Percentiles rank a stretch among this genome's conserved stretches.
Conservation (phyloP, 2,797 vertebrate species). For the Urosaurus nigricauda region DNA sequence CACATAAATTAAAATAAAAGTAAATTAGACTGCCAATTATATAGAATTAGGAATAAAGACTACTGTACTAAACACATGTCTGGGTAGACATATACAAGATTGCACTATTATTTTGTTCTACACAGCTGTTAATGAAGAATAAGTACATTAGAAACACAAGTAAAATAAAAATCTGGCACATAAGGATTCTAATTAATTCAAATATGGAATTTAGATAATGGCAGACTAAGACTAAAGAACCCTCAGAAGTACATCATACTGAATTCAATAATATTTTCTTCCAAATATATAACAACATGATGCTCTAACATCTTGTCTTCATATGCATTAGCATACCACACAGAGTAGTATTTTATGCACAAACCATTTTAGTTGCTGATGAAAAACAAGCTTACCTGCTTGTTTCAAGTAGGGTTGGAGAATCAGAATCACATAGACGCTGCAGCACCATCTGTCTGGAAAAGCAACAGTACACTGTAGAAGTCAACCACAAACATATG, state of each 20-base stretch:
- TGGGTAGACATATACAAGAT: not conserved
- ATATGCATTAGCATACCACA: not conserved
- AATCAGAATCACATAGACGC: constrained; percentile 91
- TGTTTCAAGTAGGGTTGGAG: constrained; percentile 93
- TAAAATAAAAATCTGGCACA: not conserved
- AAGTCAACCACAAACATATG: not conserved
- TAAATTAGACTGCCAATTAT: constrained; percentile 3
- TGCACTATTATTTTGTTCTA: not conserved
- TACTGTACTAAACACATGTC: not conserved
- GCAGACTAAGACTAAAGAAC: not conserved
- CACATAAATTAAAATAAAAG: constrained; percentile 1
- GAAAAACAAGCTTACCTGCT: constrained; percentile 84
- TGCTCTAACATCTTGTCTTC: not conserved
- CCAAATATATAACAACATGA: not conserved
- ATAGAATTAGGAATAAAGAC: not conserved
- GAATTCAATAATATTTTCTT: not conserved
- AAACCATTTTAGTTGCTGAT: not conserved
- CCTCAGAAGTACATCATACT: not conserved
- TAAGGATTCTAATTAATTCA: constrained; percentile 3
- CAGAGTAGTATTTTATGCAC: not conserved
- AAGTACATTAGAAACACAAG: not conserved
- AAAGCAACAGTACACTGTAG: constrained; percentile 29
- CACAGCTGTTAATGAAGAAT: constrained; percentile 14
- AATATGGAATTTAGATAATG: not conserved
- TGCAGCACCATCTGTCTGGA: constrained; percentile 88